Evolutionary conservation across 2,888 invertebrate genomes (phyloP).

Genomic region (Caenorhabditis becei): DNA sequence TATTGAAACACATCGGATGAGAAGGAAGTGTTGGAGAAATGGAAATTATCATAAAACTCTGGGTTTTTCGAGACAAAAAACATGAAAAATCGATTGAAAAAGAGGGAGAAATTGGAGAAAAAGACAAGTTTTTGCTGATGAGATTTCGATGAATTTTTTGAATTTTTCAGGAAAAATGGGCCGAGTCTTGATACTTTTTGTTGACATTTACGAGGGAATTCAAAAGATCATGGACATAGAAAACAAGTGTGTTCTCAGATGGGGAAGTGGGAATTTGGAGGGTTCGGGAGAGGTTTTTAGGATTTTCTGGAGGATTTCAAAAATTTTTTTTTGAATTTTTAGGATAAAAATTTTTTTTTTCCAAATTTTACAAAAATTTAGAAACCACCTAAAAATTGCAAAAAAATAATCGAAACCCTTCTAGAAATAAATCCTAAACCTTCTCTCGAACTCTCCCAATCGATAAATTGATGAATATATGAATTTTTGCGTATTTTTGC

Average conservation of each 20-base stretch:
- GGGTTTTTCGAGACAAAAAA: background rate
- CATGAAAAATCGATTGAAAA: background rate
- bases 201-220: background rate
- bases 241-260: constrained; percentile 4
- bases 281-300: no score
- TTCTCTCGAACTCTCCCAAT: no score
- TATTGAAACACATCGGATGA: no score
- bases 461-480: no score
- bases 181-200: background rate
- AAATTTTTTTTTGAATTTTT: background rate
- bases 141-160: background rate
- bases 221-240: constrained; percentile 1
- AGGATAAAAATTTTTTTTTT: background rate
- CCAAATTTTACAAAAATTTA: background rate
- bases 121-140: background rate
- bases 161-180: background rate
- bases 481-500: constrained; percentile 4
- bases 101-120: background rate
- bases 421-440: no score
- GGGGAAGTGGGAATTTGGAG: no score
- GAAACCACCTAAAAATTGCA: no score
- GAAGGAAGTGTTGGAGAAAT: no score
- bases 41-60: no score
- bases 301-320: background rate
- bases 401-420: no score